A percentile compares a stretch with the other conserved stretches of the same genome.
phyloP scores from a whole-genome alignment of 2,888 invertebrate genomes.

The Bombylius discolor region DNA sequence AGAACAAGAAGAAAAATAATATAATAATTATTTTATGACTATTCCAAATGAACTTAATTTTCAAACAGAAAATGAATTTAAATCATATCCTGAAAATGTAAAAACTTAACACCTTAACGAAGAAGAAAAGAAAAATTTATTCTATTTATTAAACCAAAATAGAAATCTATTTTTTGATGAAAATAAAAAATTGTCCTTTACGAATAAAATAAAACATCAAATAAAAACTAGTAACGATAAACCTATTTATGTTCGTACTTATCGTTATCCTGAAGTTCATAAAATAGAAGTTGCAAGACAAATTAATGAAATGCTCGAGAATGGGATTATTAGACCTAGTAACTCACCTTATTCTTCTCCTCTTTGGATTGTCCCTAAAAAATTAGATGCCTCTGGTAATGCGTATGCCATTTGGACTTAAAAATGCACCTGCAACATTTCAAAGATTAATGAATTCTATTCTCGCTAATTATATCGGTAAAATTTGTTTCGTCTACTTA shows the following conservation, averaged over 20 bases:
- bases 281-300: neutral
- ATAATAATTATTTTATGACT: neutral
- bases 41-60: neutral
- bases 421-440: conserved; percentile 4
- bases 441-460: conserved; percentile 10
- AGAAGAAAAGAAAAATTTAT: conserved; percentile 1
- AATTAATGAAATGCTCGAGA: conserved; percentile 13
- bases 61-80: neutral
- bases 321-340: conserved; percentile 14
- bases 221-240: conserved; percentile 6
- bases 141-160: neutral
- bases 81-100: neutral
- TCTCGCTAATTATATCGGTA: conserved; percentile 15
- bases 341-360: conserved; percentile 3
- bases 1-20: neutral
- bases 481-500: conserved; percentile 21
- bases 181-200: conserved; percentile 1
- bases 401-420: conserved; percentile 9
- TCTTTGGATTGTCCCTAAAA: conserved; percentile 4
- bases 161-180: conserved; percentile 3
- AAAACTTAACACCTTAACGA: neutral
- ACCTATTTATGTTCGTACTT: conserved; percentile 9
- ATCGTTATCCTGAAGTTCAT: conserved; percentile 9
- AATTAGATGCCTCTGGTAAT: neutral
- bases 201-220: conserved; percentile 6